Conservation (phyloP, 1,140 invertebrate genomes). For the Drosophila eugracilis region DNA sequence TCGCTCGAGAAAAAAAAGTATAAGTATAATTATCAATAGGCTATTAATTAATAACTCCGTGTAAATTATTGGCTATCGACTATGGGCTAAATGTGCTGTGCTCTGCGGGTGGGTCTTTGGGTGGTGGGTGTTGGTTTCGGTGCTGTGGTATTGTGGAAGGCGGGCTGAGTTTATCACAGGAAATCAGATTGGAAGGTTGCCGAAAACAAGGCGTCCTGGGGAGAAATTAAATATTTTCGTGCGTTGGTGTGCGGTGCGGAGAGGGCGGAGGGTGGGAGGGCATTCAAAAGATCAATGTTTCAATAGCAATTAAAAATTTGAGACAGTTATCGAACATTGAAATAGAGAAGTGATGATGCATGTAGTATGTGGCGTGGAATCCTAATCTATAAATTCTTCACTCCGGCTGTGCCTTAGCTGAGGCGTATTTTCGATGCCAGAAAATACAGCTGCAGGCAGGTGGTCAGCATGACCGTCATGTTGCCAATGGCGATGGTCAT, state of each 20-base stretch:
- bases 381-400: slow-evolving; percentile 45
- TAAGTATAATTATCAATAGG: slow-evolving; percentile 57
- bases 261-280: slow-evolving; percentile 11
- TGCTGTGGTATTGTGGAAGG: slow-evolving; percentile 10
- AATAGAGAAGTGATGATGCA: slow-evolving; percentile 34
- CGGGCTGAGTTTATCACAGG: slow-evolving; percentile 72
- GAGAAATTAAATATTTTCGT: slow-evolving; percentile 15
- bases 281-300: slow-evolving; percentile 35
- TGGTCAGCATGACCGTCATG: slow-evolving; percentile 88
- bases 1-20: slow-evolving; percentile 41
- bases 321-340: slow-evolving; percentile 54
- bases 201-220: slow-evolving; percentile 17
- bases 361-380: slow-evolving; percentile 10
- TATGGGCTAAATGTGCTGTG: slow-evolving; percentile 54
- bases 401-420: slow-evolving; percentile 59
- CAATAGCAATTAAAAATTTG: slow-evolving; percentile 76
- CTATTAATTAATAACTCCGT: slow-evolving; percentile 64
- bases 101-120: not conserved
- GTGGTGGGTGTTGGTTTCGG: not conserved
- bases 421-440: slow-evolving; percentile 87
- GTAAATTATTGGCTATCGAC: slow-evolving; percentile 59
- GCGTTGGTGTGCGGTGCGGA: not conserved
- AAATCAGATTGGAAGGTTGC: slow-evolving; percentile 52
- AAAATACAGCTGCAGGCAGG: slow-evolving; percentile 89
- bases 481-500: slow-evolving; percentile 90